These are phyloP conservation scores for Argya squamiceps DNA, from an alignment of 2,797 vertebrate species.

Conservation along the genomic window DNA sequence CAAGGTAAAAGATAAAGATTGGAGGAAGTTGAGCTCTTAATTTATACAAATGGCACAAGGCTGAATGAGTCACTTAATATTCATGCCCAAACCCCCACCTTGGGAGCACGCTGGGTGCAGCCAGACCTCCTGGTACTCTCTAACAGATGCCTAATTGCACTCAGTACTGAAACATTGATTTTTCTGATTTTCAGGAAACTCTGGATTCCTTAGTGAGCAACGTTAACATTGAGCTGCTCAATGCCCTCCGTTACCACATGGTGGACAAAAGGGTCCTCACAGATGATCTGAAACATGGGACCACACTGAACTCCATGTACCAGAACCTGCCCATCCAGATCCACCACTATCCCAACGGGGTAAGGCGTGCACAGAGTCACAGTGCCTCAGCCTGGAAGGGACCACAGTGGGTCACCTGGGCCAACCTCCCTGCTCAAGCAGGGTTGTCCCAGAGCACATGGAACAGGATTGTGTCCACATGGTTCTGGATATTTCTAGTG, in stretches of 20 bases:
- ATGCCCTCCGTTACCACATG: conserved; percentile 98
- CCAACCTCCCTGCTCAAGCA: background rate
- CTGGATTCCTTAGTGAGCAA: conserved; percentile 97
- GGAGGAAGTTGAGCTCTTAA: background rate
- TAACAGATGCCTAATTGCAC: background rate
- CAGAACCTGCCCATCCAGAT: conserved; percentile 92
- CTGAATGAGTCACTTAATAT: background rate
- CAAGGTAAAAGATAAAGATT: background rate
- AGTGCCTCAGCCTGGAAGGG: background rate
- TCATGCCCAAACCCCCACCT: rapidly evolving
- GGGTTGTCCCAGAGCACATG: background rate
- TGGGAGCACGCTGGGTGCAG: background rate
- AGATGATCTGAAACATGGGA: conserved; percentile 89
- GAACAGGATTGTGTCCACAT: background rate
- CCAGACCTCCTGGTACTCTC: background rate
- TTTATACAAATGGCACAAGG: background rate
- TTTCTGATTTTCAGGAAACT: conserved; percentile 84
- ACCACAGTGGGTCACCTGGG: background rate
- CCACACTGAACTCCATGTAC: conserved; percentile 91
- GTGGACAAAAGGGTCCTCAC: conserved; percentile 89
- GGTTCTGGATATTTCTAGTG: background rate
- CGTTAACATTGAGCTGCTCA: conserved; percentile 96
- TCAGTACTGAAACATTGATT: background rate
- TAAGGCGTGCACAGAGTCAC: conserved; percentile 46
- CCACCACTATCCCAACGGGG: conserved; percentile 95